Evolutionary conservation across 1,140 invertebrate species (phyloP).

Genomic region (Drosophila nikananu): DNA sequence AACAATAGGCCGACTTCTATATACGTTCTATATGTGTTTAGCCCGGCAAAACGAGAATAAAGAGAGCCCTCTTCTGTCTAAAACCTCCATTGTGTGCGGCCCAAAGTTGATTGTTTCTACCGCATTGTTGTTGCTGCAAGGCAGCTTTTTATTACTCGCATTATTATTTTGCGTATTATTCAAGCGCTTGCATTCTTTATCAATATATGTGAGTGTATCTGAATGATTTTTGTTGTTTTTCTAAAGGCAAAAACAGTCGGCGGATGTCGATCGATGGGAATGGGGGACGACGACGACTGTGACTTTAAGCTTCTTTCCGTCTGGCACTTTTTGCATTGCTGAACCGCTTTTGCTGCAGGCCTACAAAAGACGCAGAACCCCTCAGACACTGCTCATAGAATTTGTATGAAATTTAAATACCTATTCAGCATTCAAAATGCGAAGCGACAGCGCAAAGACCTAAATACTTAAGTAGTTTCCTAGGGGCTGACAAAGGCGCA

Average conservation of each 20-base stretch:
- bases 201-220: constrained; percentile 57
- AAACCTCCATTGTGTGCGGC: constrained; percentile 63
- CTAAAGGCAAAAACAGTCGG: constrained; percentile 41
- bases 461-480: constrained; percentile 84
- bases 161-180: constrained; percentile 80
- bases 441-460: constrained; percentile 80
- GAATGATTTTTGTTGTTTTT: constrained; percentile 38
- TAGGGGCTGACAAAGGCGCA: constrained; percentile 66
- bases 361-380: constrained; percentile 50
- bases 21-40: constrained; percentile 1
- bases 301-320: constrained; percentile 70
- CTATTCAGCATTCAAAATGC: constrained; percentile 83
- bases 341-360: constrained; percentile 57
- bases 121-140: constrained; percentile 42
- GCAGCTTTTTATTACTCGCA: constrained; percentile 53
- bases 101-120: constrained; percentile 68
- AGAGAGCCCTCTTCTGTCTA: constrained; percentile 38
- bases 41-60: constrained; percentile 29
- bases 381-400: constrained; percentile 75
- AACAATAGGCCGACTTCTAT: constrained; percentile 53
- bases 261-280: constrained; percentile 60
- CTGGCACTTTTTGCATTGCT: constrained; percentile 72
- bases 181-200: constrained; percentile 75
- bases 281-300: constrained; percentile 14
- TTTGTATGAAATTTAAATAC: constrained; percentile 84